Evolutionary conservation across 2,797 vertebrate species (phyloP).

Genomic region (Crocidura indochinensis): DNA sequence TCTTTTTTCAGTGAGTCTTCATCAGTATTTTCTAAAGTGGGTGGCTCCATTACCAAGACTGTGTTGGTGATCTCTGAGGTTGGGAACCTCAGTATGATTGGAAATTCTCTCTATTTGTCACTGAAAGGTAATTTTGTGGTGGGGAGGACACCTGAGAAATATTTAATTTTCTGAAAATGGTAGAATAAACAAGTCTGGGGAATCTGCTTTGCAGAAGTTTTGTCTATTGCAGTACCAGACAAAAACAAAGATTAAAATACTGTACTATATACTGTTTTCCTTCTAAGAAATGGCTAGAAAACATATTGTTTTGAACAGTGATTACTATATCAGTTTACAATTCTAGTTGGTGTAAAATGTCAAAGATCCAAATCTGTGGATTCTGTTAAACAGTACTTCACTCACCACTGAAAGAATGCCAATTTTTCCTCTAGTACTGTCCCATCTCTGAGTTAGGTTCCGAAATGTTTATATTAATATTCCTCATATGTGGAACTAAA

Average conservation of each 20-base stretch:
- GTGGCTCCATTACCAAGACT: too few relatives aligned
- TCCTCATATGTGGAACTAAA: too few relatives aligned
- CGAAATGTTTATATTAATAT: constrained; percentile 3
- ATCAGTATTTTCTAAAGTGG: too few relatives aligned
- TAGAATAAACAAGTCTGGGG: too few relatives aligned
- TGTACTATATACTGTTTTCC: background rate
- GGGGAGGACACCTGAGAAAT: background rate
- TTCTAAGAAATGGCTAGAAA: constrained; percentile 17
- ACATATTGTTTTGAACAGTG: background rate
- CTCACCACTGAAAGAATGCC: background rate
- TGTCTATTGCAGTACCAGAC: background rate
- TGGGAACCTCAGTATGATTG: too few relatives aligned
- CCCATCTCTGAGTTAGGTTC: background rate
- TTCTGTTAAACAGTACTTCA: background rate
- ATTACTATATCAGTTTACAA: background rate
- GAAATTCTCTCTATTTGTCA: too few relatives aligned
- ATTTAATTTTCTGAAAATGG: too few relatives aligned
- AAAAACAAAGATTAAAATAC: constrained; percentile 20
- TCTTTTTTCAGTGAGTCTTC: too few relatives aligned
- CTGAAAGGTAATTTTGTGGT: too few relatives aligned
- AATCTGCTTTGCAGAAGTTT: background rate
- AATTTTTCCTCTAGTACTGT: background rate
- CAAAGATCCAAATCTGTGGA: background rate
- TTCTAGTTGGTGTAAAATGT: background rate
- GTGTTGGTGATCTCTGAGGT: too few relatives aligned